Base-by-base conservation (phyloP, 37 sponge, comb jelly and placozoan genomes). In the Aplysina aerophoba region DNA sequence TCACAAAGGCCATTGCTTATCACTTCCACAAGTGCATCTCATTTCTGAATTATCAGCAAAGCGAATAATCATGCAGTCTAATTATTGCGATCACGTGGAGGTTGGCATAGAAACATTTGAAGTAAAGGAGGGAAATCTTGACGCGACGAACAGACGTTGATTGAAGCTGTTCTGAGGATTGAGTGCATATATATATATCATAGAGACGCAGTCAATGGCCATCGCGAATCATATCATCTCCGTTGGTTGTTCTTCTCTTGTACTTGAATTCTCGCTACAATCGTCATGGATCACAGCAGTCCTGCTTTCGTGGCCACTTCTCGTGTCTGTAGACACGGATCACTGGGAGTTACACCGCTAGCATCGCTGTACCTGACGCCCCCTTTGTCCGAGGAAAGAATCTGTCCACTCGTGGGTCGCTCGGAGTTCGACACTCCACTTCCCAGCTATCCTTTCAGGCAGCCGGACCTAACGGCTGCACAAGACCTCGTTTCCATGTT, bases 341-440 rank as follows among this genome's bases (percentile, higher is more conserved):
- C 33, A 30, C 13, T 30, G 33, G 34, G 33, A 30, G 27, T 69
- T 6, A 69, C 33, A 30, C 71, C 71, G 13, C 34, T 69, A 6
- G 28, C 71, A n/a, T 69, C 27, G 28, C 6, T 17, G 33, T 17
- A 19, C 40, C 78, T 75, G 17, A 75, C 78, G 53, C 78, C 78
- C 20, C 78, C 78, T 15, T 41, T 38, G 44, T 75, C 78, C 37
- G 54, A 75, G 53, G 78, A 75, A 11, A 75, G 78, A 25, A 40
- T 15, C n/a, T 13, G 6, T 19, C 24, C 15, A 25, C 14, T 20
- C 13, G 3, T 44, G 50, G 50, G 3, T 44, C 50, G 50, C 8
- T 44, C 50, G 50, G 50, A 44, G 50, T 44, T 8, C 44, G 21
- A 75, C 3, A 14, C 5, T 11, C 11, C 64, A 20, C 17, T 20